Evolutionary conservation across 2,113 vertebrate genomes (phyloP).

Genomic region (Hippolais icterina): DNA sequence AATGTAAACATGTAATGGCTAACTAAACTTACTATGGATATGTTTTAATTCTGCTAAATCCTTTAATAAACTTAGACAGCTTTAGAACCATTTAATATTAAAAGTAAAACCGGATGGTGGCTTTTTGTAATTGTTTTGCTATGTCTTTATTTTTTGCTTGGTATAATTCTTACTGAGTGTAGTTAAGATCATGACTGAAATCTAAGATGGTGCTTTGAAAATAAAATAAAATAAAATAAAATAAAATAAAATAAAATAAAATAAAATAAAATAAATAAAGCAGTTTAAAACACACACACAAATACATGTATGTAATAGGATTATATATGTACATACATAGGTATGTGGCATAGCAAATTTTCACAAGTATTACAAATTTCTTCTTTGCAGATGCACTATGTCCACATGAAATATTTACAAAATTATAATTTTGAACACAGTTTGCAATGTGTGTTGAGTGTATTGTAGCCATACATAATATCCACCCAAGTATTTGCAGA

Average conservation of each 20-base stretch:
- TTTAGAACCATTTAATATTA: background rate
- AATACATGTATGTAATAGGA: background rate
- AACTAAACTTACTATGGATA: background rate
- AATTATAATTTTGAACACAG: background rate
- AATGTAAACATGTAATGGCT: background rate
- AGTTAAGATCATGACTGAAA: background rate
- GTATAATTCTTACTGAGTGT: background rate
- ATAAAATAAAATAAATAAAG: background rate
- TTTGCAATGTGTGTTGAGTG: background rate
- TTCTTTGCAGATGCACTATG: background rate
- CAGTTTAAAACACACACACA: background rate
- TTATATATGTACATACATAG: background rate
- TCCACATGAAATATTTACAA: background rate
- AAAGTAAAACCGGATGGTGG: background rate
- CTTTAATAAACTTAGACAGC: background rate
- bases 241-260: background rate
- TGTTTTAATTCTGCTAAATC: background rate
- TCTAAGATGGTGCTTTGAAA: background rate
- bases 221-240: background rate
- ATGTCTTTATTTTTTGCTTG: background rate
- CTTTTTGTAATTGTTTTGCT: background rate
- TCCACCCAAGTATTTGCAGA: constrained; percentile 17
- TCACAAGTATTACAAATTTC: background rate
- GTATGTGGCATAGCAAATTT: background rate
- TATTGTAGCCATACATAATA: background rate